Evolutionary conservation across 2,797 vertebrate genomes (phyloP).

Genomic region (Choloepus didactylus): DNA sequence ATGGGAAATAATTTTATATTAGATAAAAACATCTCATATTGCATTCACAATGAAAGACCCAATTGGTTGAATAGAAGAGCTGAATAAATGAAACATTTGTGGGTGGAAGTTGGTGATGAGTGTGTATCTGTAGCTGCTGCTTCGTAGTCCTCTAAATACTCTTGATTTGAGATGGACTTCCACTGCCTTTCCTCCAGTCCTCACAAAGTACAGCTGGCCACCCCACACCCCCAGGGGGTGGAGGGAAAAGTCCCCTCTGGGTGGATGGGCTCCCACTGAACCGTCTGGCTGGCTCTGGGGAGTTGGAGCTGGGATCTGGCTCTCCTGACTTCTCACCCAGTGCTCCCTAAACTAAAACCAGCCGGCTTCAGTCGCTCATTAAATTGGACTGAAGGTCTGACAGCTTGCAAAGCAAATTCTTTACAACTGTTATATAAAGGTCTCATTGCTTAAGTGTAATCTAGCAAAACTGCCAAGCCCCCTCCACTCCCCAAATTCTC

Average conservation of each 20-base stretch:
- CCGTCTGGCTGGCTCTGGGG: not conserved
- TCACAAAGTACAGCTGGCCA: fast-evolving
- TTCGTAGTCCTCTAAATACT: fast-evolving
- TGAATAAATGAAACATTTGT: not conserved
- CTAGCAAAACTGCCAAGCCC: not conserved
- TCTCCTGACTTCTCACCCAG: constrained; percentile 61
- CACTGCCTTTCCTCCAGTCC: no score
- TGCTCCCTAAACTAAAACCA: not conserved
- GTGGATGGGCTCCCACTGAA: not conserved
- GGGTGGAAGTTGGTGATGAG: fast-evolving
- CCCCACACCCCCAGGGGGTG: fast-evolving
- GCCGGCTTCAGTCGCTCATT: not conserved
- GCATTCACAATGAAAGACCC: not conserved
- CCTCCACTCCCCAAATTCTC: not conserved
- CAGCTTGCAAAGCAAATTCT: constrained; percentile 47
- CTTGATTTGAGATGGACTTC: fast-evolving
- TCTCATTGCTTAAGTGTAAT: constrained; percentile 39
- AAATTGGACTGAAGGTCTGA: not conserved
- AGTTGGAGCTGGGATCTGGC: not conserved
- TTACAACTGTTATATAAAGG: constrained; percentile 66
- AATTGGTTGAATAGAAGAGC: not conserved
- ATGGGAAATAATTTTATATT: not conserved
- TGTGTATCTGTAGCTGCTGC: fast-evolving
- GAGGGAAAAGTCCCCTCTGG: not conserved
- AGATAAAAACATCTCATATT: not conserved